These are phyloP conservation scores for Plusia festucae DNA, from an alignment of 2,888 invertebrate genomes.

Conservation along the genomic window DNA sequence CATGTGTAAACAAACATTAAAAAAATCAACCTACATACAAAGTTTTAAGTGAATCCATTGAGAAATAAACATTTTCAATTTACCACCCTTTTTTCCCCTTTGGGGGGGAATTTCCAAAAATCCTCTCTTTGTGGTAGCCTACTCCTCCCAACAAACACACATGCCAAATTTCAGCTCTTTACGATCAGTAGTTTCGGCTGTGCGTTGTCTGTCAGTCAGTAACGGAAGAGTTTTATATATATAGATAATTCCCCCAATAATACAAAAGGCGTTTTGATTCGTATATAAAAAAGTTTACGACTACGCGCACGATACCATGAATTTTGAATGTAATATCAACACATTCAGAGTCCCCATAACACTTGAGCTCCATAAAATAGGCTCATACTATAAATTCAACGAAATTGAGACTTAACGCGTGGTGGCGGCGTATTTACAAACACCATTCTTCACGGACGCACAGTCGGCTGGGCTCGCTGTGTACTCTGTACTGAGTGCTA, in stretches of 20 bases:
- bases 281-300: conserved; percentile 1
- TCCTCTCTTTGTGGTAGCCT: no score
- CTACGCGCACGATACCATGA: not conserved
- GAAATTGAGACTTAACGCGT: conserved; percentile 55
- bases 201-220: no score
- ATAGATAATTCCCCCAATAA: not conserved
- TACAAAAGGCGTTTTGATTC: not conserved
- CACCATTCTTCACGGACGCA: conserved; percentile 54
- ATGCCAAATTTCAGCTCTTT: no score
- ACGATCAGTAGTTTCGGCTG: no score
- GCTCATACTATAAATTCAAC: conserved; percentile 49
- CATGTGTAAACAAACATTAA: no score
- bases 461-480: conserved; percentile 41
- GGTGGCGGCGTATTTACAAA: conserved; percentile 56
- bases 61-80: no score
- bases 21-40: no score
- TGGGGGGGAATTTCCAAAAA: no score
- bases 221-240: no score
- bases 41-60: no score
- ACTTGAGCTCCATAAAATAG: conserved; percentile 37
- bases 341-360: conserved; percentile 24
- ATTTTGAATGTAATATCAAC: conserved; percentile 11
- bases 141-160: no score
- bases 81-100: no score
- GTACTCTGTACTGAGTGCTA: conserved; percentile 17